These are phyloP conservation scores for Tipula unca DNA, from an alignment of 2,888 invertebrate genomes.

Conservation along the genomic window DNA sequence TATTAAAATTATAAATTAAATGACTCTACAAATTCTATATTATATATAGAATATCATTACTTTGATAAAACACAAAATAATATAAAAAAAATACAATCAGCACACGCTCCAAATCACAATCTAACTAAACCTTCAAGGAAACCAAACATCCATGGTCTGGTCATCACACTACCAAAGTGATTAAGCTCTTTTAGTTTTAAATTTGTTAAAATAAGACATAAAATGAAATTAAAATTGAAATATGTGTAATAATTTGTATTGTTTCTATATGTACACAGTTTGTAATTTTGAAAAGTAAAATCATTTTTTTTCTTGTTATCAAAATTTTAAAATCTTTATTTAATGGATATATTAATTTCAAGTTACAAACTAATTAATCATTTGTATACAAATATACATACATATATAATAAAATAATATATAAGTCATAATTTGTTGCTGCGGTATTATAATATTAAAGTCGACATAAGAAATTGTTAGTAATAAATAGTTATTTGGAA, in stretches of 20 bases:
- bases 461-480: background rate
- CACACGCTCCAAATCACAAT: background rate
- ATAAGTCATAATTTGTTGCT: background rate
- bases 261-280: background rate
- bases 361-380: conserved; percentile 19
- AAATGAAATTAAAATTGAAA: background rate
- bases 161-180: background rate
- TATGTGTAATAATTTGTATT: background rate
- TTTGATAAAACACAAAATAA: background rate
- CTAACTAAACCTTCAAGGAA: background rate
- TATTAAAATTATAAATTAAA: too few species aligned
- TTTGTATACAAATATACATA: background rate
- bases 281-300: background rate
- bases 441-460: background rate
- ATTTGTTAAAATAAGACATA: conserved; percentile 8
- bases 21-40: too few species aligned
- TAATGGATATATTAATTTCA: conserved; percentile 14
- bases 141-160: background rate
- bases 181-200: background rate
- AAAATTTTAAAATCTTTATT: background rate
- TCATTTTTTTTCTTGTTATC: background rate
- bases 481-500: background rate
- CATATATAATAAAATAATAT: too few species aligned
- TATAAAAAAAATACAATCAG: background rate
- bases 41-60: too few species aligned